Base-by-base conservation (phyloP, 2,113 vertebrate species). In the Prochilodus magdalenae region DNA sequence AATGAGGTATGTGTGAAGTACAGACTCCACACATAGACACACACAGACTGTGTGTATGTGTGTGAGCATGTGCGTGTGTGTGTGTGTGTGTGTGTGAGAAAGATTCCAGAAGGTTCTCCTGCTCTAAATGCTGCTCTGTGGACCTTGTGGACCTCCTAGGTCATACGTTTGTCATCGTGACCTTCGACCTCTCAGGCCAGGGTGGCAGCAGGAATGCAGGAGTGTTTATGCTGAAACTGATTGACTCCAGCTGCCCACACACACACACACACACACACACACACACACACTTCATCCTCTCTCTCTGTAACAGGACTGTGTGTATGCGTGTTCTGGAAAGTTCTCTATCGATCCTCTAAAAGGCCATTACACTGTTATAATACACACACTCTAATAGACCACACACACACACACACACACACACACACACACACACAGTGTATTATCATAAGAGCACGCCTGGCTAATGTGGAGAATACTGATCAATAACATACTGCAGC, bases 161-260 rank as follows among this genome's bases (percentile, higher is more conserved):
- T 96, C 96, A 96, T 95, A 94, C 86, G 95, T 96, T 96, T 95
- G 94, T 96, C 94, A 95, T 90, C 90, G 92, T 96, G 97, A 98
- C 96, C 97, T 94, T 92, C 95, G 96, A 97, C 97, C 96, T 94
- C 93, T 95, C 94, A 95, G 96, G 94, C 95, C 96, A 96, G 95
- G 92, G 94, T 95, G 96, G 95, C 88, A 92, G 94, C 91, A 95
- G 96, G 95, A 94, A 96, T 99, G 97, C 96, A 94, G 95, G 93
- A 92, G 94, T 99, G 97, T 99, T 99, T 99, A 99, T 91, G 94
- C 95, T 91, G 94, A 97, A 96, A 97, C 95, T 97, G 97, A 99
- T 98, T 94, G 95, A 96, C 91, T 96, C 96, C 98, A 99, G 97
- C 97, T 99, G 97, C 94, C 93, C 89, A 29, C 65, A 30, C 26